Evolutionary conservation across 2,797 vertebrate genomes (phyloP).

Genomic region (Spondyliosoma cantharus): DNA sequence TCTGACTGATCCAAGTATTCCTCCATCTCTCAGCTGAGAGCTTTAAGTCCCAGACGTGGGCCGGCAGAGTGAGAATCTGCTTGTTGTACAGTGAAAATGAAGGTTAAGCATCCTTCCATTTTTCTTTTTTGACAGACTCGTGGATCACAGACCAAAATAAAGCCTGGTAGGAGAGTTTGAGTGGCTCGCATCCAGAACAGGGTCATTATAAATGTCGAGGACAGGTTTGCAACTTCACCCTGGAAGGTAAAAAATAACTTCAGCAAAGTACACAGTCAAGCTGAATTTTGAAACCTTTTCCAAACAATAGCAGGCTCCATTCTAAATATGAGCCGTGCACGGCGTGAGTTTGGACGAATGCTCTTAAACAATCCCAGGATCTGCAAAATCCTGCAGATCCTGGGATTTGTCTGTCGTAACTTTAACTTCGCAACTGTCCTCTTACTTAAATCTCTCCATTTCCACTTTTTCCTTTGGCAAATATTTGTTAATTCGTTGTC

Average conservation of each 20-base stretch:
- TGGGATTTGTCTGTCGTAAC: background rate
- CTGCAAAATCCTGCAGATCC: background rate
- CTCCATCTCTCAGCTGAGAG: constrained; percentile 19
- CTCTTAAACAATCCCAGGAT: background rate
- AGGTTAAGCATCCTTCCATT: constrained; percentile 65
- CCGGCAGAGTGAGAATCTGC: constrained; percentile 25
- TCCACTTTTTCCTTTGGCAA: constrained; percentile 1
- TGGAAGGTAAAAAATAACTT: background rate
- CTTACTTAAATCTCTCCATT: constrained; percentile 1
- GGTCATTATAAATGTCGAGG: background rate
- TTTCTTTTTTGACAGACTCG: constrained; percentile 31
- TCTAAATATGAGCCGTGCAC: background rate
- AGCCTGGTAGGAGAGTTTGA: constrained; percentile 37
- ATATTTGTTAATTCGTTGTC: constrained; percentile 5
- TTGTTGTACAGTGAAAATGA: constrained; percentile 35
- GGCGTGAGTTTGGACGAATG: background rate
- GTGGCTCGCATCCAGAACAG: constrained; percentile 23
- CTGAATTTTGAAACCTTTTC: background rate
- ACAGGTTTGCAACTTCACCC: constrained; percentile 6
- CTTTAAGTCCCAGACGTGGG: constrained; percentile 46
- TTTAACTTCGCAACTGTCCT: background rate
- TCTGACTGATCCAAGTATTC: constrained; percentile 22
- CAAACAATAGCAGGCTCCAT: background rate
- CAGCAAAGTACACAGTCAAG: background rate
- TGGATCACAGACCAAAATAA: constrained; percentile 50